Evolutionary conservation across 2,113 vertebrate genomes (phyloP).

Genomic region (Nestor notabilis): DNA sequence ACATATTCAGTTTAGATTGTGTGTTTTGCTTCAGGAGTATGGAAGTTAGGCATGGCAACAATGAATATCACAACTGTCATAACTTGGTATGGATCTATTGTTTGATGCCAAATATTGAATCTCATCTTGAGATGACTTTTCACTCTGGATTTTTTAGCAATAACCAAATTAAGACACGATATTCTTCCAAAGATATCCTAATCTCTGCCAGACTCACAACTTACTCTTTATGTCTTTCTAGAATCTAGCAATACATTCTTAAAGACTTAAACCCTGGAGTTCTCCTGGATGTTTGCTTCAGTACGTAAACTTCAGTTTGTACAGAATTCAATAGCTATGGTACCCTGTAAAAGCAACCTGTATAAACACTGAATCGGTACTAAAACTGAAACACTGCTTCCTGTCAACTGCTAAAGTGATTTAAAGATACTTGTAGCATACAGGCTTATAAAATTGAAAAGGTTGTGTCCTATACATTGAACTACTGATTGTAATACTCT

Average conservation of each 20-base stretch:
- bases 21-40: neutral
- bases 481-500: neutral
- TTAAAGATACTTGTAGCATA: neutral
- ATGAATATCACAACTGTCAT: neutral
- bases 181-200: neutral
- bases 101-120: neutral
- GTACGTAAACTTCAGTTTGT: conserved; percentile 25
- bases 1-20: neutral
- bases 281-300: neutral
- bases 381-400: conserved; percentile 33
- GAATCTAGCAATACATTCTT: neutral
- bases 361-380: conserved; percentile 25
- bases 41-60: neutral
- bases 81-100: neutral
- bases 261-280: neutral
- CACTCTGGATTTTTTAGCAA: neutral
- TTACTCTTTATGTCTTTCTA: neutral
- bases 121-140: neutral
- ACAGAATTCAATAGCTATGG: neutral
- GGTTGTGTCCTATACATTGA: conserved; percentile 2
- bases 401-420: conserved; percentile 28
- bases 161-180: neutral
- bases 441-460: conserved; percentile 15
- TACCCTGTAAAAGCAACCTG: conserved; percentile 12
- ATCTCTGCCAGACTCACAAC: neutral